Base-by-base conservation (phyloP, 1,140 invertebrate genomes). In the Forficula auricularia region DNA sequence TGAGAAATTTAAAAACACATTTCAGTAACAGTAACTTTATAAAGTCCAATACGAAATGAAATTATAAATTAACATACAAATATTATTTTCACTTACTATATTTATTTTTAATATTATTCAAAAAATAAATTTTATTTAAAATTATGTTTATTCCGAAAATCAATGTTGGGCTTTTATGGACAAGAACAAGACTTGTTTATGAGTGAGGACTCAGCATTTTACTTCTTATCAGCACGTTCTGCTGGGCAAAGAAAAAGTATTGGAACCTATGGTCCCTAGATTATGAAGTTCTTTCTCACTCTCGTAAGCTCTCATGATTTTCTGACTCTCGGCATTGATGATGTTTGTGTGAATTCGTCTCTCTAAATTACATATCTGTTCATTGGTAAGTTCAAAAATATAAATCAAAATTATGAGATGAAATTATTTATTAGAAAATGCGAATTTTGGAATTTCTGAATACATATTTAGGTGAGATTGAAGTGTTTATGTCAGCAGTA, bases 161-260 rank as follows among this genome's bases (percentile, higher is more conserved):
- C 77, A 81, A 53, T 76, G 78, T 50, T 79, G 77, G 73, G 64
- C 70, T 1, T 77, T 75, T 52, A 72, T 82, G 32, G 69, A 77
- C 32, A 72, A 74, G 52, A 64, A n/a, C n/a, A 71, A 42, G 66
- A 71, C 30, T 57, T 79, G 1, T 78, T 80, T 51, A n/a, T n/a
- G n/a, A 61, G 58, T n/a, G 79, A 79, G 59, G 75, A 75, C 45
- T 72, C 71, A 0, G 79, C 79, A 1, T 82, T 79, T 51, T 52
- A 81, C 2, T 81, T 73, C 50, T 52, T 75, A 40, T 70, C 80
- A 54, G 73, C 75, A 0, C 50, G 62, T 19, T 63, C 63, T 39
- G 54, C 57, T 3, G 54, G 65, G 12, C 65, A 76, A 46, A 65
- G 61, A 2, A 63, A n/a, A 70, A 3, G 69, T 78, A 1, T 71